phyloP scores from a whole-genome alignment of 2,113 vertebrate species.

The Emberiza fucata region DNA sequence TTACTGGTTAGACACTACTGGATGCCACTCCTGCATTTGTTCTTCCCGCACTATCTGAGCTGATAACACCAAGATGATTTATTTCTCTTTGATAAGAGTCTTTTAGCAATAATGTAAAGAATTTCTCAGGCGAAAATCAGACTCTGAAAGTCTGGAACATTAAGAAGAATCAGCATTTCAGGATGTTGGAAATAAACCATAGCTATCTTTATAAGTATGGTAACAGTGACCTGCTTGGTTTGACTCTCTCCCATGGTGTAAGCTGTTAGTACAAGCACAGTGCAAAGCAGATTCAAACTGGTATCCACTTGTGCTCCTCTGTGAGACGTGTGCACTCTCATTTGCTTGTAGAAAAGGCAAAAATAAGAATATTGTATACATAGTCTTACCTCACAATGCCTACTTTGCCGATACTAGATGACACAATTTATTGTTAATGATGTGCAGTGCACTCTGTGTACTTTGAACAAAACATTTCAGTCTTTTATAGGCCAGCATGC shows the following conservation, averaged over 20 bases:
- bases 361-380: neutral
- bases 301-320: neutral
- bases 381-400: rapidly evolving
- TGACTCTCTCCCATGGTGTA: neutral
- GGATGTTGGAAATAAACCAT: neutral
- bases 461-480: neutral
- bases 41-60: neutral
- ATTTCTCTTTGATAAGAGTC: neutral
- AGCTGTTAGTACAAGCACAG: neutral
- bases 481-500: neutral
- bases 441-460: neutral
- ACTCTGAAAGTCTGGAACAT: neutral
- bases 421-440: neutral
- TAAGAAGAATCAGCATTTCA: neutral
- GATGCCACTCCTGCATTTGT: neutral
- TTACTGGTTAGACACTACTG: neutral
- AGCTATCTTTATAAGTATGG: neutral
- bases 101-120: neutral
- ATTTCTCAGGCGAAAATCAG: neutral
- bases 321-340: neutral
- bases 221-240: neutral
- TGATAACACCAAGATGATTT: neutral
- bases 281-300: neutral
- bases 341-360: neutral
- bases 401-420: neutral